Base-by-base conservation (phyloP, 2,113 vertebrate genomes). In the Cinclus cinclus region DNA sequence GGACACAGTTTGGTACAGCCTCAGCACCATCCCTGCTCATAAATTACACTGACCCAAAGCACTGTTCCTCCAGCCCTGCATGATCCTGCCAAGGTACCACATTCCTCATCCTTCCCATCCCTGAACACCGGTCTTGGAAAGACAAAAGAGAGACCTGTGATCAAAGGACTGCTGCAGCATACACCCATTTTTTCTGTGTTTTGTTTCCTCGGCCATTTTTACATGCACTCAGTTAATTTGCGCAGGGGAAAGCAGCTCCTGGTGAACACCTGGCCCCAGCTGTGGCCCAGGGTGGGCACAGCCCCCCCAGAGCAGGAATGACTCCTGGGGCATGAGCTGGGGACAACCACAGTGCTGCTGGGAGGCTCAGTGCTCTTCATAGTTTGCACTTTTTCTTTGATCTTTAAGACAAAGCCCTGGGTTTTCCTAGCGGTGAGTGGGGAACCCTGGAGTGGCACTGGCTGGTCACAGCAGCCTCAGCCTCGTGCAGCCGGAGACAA, bases 141-240 rank as follows among this genome's bases (percentile, higher is more conserved):
- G 56, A n/a, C 3, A 0, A 8, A 47, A 31, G 71, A 74, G n/a
- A 83, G 14, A 17, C 50, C 42, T 17, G 14, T 52, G 55, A 78
- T 28, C 82, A n/a, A 44, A 87, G 37, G 5, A 30, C 19, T 2
- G 4, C 52, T 42, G 47, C n/a, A 17, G 16, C 0, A 0, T 3
- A 49, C 55, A 19, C 31, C 0, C 0, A 11, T 53, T 52, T 53
- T 52, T 78, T 33, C 50, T 11, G 49, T 14, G 30, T 33, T 85
- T n/a, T 75, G 42, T 49, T 67, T 78, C 74, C 65, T 47, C 11
- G n/a, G 28, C 52, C 41, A 9, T 42, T 67, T 70, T 37, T n/a
- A 23, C 55, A 27, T 3, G 23, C 56, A 31, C 46, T 70, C 0
- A 0, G 44, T 62, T 35, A 25, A 41, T 56, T 4, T 30, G 23